phyloP scores from a whole-genome alignment of 2,797 vertebrate species.

The Babyrousa celebensis region DNA sequence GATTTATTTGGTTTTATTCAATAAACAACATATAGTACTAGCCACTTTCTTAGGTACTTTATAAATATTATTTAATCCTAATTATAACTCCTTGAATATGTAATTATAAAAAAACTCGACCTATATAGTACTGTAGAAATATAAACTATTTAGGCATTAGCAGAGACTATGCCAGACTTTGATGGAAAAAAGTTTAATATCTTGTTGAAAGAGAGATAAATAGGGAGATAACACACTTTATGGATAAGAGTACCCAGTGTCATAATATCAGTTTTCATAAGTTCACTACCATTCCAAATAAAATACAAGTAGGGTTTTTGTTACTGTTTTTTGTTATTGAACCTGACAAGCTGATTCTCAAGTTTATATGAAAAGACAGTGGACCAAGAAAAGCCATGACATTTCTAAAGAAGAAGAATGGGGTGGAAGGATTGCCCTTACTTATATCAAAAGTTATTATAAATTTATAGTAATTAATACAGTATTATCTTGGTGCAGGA shows the following conservation, averaged over 20 bases:
- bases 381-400: background rate
- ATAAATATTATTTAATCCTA: conserved; percentile 26
- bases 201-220: conserved; percentile 19
- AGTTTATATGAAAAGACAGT: background rate
- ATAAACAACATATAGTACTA: background rate
- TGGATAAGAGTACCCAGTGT: background rate
- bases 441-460: background rate
- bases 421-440: background rate
- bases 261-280: conserved; percentile 30
- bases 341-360: conserved; percentile 2
- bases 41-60: background rate
- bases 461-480: background rate
- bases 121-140: background rate
- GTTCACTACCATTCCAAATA: conserved; percentile 3
- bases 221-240: background rate
- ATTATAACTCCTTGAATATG: conserved; percentile 8
- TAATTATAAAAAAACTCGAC: background rate
- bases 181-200: background rate
- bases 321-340: conserved; percentile 43
- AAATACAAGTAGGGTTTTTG: background rate
- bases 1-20: conserved; percentile 49
- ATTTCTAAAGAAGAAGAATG: background rate
- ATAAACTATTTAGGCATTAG: conserved; percentile 2
- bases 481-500: background rate
- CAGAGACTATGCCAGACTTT: background rate